Evolutionary conservation across 2,888 invertebrate genomes (phyloP), one percentile per base, ranked within the genome.

Genomic region (Idaea aversata): DNA sequence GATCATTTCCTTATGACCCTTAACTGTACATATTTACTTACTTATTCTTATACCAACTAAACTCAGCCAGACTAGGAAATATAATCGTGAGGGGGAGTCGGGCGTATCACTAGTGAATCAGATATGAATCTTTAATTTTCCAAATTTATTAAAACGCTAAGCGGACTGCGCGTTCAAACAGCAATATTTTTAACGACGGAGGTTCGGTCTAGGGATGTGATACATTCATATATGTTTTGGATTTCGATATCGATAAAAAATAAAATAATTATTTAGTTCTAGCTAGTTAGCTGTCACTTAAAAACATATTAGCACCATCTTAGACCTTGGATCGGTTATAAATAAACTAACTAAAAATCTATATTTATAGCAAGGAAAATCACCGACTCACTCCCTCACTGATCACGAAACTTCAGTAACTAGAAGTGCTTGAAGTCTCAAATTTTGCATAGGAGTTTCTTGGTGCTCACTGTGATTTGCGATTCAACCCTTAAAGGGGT

Each of bases 81-180:
- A 64, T 67, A 57, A 64, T 72, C 74, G 72, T 67, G 74, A 75
- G 74, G 59, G 58, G 34, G 74, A 78, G 71, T 77, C 79, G 75
- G 79, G 82, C 67, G 81, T 77, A 80, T 83, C 77, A 80, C 88
- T 90, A 91, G 89, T 88, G 82, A 83, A 88, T 87, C 86, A 82
- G 91, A 92, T 92, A 91, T 92, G 90, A 91, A 92, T 91, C 91
- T 91, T 92, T 91, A 91, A 92, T 92, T 91, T 91, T 89, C 89
- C 90, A 90, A 91, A 92, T 91, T 91, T 92, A 91, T 92, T 91
- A 91, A 90, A 91, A 90, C 90, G 89, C 90, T 90, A 91, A 90
- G 90, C 91, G 90, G 86, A 90, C 87, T 88, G 86, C 80, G 76
- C 88, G 91, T 91, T 91, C 90, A 91, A 92, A 92, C 90, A 91